phyloP scores from a whole-genome alignment of 2,113 vertebrate species.

The Salvelinus sp. region DNA sequence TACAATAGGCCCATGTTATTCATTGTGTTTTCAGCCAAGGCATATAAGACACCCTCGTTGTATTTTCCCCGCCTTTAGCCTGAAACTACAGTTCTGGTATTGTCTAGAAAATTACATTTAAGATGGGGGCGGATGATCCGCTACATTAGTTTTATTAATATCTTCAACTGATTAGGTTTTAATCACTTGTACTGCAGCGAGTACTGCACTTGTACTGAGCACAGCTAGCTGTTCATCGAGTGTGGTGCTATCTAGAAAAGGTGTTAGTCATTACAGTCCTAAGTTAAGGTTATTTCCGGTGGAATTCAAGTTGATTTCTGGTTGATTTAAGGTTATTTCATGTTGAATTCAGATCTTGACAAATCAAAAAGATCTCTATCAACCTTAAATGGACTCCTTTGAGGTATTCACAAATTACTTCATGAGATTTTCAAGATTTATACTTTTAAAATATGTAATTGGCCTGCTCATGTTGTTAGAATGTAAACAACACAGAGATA shows the following conservation, averaged over 20 bases:
- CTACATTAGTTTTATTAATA: slow-evolving; percentile 51
- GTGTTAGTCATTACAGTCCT: not conserved
- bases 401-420: not conserved
- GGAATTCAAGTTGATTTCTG: not conserved
- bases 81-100: slow-evolving; percentile 16
- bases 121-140: slow-evolving; percentile 24
- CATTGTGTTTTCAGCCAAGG: not conserved
- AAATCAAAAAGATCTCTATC: not conserved
- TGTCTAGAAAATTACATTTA: slow-evolving; percentile 45
- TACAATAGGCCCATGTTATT: not conserved
- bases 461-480: not conserved
- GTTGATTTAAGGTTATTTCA: too few species aligned
- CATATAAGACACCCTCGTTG: not conserved
- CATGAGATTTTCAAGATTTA: not conserved
- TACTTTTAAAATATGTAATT: not conserved
- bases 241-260: not conserved
- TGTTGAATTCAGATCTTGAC: not conserved
- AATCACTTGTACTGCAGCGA: not conserved
- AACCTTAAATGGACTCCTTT: not conserved
- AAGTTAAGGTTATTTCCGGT: not conserved
- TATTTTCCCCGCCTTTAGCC: not conserved
- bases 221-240: not conserved
- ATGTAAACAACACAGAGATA: not conserved
- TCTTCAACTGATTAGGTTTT: slow-evolving; percentile 29
- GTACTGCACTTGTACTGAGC: not conserved